Conservation (phyloP, 1,140 invertebrate species). For the Elymnias hypermnestra region DNA sequence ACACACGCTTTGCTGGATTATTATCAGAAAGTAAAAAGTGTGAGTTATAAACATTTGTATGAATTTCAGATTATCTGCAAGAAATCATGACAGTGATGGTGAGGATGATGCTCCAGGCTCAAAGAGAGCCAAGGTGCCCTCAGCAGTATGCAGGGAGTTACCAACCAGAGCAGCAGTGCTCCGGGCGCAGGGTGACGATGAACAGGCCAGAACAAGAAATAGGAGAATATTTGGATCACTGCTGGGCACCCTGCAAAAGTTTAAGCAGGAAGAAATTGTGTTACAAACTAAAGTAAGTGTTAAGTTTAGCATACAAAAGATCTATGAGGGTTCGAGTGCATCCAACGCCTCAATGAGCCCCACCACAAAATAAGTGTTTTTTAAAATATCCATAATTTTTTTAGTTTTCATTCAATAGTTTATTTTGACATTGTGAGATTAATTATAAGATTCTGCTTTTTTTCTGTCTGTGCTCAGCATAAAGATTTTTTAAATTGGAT, state of each 20-base stretch:
- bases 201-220: slow-evolving; percentile 90
- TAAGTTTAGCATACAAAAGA: too few relatives aligned
- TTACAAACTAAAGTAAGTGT: slow-evolving; percentile 82
- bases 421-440: too few relatives aligned
- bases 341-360: too few relatives aligned
- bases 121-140: slow-evolving; percentile 58
- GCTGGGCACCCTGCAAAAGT: slow-evolving; percentile 95
- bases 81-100: slow-evolving; percentile 59
- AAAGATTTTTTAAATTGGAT: too few relatives aligned
- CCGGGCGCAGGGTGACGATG: slow-evolving; percentile 89
- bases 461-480: too few relatives aligned
- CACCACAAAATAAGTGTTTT: too few relatives aligned
- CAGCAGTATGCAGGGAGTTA: slow-evolving; percentile 62
- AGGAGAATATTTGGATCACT: slow-evolving; percentile 96
- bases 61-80: slow-evolving; percentile 60
- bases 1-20: too few relatives aligned
- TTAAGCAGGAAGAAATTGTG: slow-evolving; percentile 95
- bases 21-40: too few relatives aligned
- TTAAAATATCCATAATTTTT: too few relatives aligned
- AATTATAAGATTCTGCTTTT: too few relatives aligned
- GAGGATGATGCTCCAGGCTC: slow-evolving; percentile 53
- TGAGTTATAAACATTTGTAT: neutral
- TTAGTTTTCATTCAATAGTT: too few relatives aligned
- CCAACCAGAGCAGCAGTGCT: slow-evolving; percentile 66
- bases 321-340: too few relatives aligned